Evolutionary conservation across 2,113 vertebrate species (phyloP).

Genomic region (Mixornis gularis): DNA sequence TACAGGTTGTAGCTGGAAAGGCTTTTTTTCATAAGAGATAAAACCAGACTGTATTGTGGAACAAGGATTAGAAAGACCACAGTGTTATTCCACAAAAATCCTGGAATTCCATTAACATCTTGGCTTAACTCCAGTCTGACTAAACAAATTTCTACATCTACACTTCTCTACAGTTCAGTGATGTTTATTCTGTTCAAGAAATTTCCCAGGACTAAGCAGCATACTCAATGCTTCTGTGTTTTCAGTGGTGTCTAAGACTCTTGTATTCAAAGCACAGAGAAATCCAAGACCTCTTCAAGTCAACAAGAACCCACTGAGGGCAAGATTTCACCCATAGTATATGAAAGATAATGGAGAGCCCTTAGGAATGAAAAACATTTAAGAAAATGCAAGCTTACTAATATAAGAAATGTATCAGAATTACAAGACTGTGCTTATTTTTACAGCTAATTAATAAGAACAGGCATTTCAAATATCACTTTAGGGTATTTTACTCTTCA

Average conservation of each 20-base stretch:
- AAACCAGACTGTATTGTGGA: neutral
- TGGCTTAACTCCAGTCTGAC: neutral
- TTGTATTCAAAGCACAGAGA: neutral
- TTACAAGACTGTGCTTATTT: neutral
- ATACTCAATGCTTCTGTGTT: neutral
- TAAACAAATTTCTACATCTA: neutral
- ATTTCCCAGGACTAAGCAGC: neutral
- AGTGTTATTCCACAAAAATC: neutral
- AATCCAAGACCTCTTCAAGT: neutral
- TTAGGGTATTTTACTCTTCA: neutral
- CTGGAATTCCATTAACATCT: neutral
- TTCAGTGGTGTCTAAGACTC: neutral
- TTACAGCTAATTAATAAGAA: neutral
- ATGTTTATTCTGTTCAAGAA: neutral
- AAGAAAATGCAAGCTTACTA: neutral
- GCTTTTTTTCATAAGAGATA: neutral
- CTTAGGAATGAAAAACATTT: neutral
- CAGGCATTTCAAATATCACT: neutral
- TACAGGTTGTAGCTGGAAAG: neutral
- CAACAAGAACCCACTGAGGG: accelerated
- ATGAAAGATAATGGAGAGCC: neutral
- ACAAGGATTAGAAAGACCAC: neutral
- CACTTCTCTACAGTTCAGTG: neutral
- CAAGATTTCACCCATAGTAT: neutral
- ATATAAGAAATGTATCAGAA: neutral